Evolutionary conservation across 2,113 vertebrate species (phyloP).

Genomic region (Carassius gibelio): DNA sequence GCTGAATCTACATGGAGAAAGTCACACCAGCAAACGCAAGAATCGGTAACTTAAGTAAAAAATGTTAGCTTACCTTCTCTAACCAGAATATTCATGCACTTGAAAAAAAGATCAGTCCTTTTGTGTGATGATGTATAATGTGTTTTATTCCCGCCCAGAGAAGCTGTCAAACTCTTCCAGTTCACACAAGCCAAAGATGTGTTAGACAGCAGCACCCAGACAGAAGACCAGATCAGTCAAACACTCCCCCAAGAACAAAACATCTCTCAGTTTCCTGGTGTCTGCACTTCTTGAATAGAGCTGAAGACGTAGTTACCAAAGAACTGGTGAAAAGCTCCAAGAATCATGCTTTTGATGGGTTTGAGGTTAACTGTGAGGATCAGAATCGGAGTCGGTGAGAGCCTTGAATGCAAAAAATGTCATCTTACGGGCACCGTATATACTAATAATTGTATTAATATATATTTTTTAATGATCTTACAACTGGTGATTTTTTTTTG

Average conservation of each 20-base stretch:
- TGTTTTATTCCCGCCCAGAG: slow-evolving; percentile 69
- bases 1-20: slow-evolving; percentile 82
- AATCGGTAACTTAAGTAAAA: slow-evolving; percentile 76
- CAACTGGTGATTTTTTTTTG: slow-evolving; percentile 2
- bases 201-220: slow-evolving; percentile 74
- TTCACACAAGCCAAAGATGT: slow-evolving; percentile 74
- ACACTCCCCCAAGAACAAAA: not conserved
- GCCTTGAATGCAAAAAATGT: not conserved
- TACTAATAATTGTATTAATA: not conserved
- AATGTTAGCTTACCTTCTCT: not conserved
- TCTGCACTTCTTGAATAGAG: slow-evolving; percentile 80
- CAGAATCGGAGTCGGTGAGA: slow-evolving; percentile 77
- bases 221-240: slow-evolving; percentile 46
- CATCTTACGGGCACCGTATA: not conserved
- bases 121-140: not conserved
- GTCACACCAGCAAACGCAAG: slow-evolving; percentile 67
- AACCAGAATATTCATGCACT: not conserved
- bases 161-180: slow-evolving; percentile 81
- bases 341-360: slow-evolving; percentile 91
- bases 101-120: not conserved
- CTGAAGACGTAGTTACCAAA: slow-evolving; percentile 78
- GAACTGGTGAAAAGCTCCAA: slow-evolving; percentile 82
- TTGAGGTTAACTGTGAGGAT: slow-evolving; percentile 86
- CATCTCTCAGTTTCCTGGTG: slow-evolving; percentile 56
- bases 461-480: not conserved